Evolutionary conservation across 2,888 invertebrate species (phyloP).

Genomic region (Cantharis rufa): DNA sequence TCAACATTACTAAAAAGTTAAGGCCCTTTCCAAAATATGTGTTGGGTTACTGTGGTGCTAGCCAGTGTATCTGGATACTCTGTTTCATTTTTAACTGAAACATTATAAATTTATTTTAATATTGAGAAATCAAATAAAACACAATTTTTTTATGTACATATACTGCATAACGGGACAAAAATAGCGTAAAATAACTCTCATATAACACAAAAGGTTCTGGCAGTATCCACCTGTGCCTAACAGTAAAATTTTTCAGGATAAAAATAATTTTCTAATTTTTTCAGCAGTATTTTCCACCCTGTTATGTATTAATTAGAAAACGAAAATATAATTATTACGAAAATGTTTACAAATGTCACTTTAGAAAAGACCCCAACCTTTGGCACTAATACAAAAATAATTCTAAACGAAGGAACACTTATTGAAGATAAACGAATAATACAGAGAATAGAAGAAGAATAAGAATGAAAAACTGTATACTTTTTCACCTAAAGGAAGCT

Average conservation of each 20-base stretch:
- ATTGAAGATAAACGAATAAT: not conserved
- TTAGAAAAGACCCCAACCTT: constrained; percentile 3
- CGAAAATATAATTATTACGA: not conserved
- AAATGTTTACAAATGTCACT: not conserved
- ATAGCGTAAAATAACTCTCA: too few relatives aligned
- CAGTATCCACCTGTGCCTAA: too few relatives aligned
- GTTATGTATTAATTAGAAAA: not conserved
- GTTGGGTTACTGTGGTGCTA: constrained; percentile 5
- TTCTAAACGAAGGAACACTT: not conserved
- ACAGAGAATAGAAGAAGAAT: not conserved
- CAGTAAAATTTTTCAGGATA: not conserved
- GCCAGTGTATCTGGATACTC: not conserved
- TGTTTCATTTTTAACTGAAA: not conserved
- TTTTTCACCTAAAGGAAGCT: not conserved
- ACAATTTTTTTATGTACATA: not conserved
- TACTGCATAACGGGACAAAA: not conserved
- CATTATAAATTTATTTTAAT: not conserved
- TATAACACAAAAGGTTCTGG: too few relatives aligned
- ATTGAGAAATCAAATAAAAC: not conserved
- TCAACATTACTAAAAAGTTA: constrained; percentile 8
- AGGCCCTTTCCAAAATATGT: constrained; percentile 19
- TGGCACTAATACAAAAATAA: not conserved
- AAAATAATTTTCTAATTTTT: not conserved
- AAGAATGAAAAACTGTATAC: not conserved
- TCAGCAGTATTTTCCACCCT: not conserved